A percentile compares a stretch with the other conserved stretches of the same genome.
Conservation (phyloP, 1,140 invertebrate species). For the Sesamia nonagrioides region DNA sequence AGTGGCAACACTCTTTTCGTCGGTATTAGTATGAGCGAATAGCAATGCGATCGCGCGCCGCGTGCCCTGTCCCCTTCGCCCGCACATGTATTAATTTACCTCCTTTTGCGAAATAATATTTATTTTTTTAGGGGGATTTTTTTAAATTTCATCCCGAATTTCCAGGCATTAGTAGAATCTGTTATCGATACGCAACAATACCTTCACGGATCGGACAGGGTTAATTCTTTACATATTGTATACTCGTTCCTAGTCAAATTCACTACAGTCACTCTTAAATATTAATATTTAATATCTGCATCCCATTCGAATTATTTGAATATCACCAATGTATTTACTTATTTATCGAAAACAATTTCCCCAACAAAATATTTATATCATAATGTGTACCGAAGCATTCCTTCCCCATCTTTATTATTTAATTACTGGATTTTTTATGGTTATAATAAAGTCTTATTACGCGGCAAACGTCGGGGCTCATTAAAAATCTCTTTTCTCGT, state of each 20-base stretch:
- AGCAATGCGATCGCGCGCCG: too few relatives aligned
- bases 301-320: neutral
- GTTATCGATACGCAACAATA: too few relatives aligned
- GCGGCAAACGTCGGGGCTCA: slow-evolving; percentile 76
- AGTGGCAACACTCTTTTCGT: too few relatives aligned
- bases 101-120: too few relatives aligned
- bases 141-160: too few relatives aligned
- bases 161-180: too few relatives aligned
- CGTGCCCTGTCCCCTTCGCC: too few relatives aligned
- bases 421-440: slow-evolving; percentile 75
- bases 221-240: too few relatives aligned
- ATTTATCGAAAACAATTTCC: slow-evolving; percentile 18
- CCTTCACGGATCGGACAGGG: too few relatives aligned
- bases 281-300: neutral
- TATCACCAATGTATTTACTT: neutral
- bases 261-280: neutral
- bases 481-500: slow-evolving; percentile 83
- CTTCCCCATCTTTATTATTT: slow-evolving; percentile 68
- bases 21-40: too few relatives aligned
- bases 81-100: too few relatives aligned
- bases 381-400: slow-evolving; percentile 50
- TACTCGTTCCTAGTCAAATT: neutral
- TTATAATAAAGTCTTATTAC: slow-evolving; percentile 82
- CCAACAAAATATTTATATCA: slow-evolving; percentile 36
- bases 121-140: too few relatives aligned